Conservation (phyloP, 2,797 vertebrate genomes). For the Peromyscus eremicus region DNA sequence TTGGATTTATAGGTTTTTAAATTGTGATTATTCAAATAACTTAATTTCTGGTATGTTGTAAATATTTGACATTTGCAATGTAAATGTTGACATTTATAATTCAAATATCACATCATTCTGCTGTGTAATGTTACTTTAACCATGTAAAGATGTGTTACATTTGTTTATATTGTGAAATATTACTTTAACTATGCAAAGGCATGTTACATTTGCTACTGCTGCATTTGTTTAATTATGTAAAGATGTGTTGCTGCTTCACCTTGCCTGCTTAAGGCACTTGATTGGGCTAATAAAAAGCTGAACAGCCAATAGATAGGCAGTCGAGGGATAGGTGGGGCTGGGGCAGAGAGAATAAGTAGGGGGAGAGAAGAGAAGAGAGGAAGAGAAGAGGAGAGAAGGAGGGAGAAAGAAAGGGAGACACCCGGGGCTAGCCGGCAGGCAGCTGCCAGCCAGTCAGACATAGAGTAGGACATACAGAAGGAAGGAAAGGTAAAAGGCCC, state of each 20-base stretch:
- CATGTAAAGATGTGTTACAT: too few species aligned
- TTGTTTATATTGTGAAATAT: not conserved
- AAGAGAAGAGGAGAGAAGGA: not conserved
- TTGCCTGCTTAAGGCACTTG: not conserved
- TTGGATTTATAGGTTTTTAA: constrained; percentile 37
- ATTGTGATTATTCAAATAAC: constrained; percentile 17
- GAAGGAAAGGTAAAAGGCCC: not conserved
- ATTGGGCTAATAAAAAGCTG: not conserved
- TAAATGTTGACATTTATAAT: constrained; percentile 8
- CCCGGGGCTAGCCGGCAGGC: not conserved
- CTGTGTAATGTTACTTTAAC: not conserved
- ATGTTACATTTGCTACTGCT: too few species aligned
- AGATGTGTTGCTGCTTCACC: not conserved
- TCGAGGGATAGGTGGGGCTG: not conserved
- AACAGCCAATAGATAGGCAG: not conserved
- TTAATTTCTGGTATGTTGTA: constrained; percentile 28
- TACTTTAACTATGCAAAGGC: not conserved
- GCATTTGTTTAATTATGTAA: not conserved
- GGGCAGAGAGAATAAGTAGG: not conserved
- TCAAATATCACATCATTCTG: not conserved
- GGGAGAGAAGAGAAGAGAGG: not conserved
- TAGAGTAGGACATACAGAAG: not conserved
- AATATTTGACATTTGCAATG: constrained; percentile 8
- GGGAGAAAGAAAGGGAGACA: not conserved
- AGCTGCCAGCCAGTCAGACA: not conserved